A percentile compares a stretch with the other conserved stretches of the same genome.
phyloP scores from a whole-genome alignment of 2,113 vertebrate species.

The Maylandia zebra region DNA sequence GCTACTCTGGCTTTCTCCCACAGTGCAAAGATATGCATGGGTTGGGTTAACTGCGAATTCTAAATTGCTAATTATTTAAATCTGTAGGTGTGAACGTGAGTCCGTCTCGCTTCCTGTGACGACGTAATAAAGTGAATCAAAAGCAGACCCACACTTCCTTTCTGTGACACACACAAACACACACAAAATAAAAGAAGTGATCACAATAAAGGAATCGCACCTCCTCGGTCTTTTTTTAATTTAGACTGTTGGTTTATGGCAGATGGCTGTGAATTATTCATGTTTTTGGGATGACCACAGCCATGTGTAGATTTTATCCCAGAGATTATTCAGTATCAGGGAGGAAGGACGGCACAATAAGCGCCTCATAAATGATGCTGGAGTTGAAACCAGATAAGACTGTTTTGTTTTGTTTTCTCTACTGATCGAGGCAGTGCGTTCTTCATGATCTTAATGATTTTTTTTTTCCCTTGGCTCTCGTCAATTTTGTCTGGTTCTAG shows the following conservation, averaged over 20 bases:
- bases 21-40: not conserved
- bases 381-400: not conserved
- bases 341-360: not conserved
- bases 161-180: not conserved
- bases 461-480: not conserved
- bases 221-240: slow-evolving; percentile 2
- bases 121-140: not conserved
- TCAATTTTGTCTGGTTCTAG: not conserved
- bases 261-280: slow-evolving; percentile 74
- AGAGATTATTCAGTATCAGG: slow-evolving; percentile 39
- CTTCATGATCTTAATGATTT: not conserved
- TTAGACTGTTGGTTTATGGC: slow-evolving; percentile 35
- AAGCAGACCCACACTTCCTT: not conserved
- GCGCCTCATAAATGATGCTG: not conserved
- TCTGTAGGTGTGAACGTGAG: not conserved
- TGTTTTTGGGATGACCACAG: slow-evolving; percentile 47
- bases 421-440: not conserved
- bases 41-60: not conserved
- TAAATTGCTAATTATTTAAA: not conserved
- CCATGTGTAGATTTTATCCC: slow-evolving; percentile 52
- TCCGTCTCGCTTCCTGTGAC: not conserved
- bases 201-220: not conserved
- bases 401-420: not conserved
- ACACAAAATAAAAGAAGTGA: not conserved
- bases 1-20: not conserved